Evolutionary conservation across 2,113 vertebrate species (phyloP).

Genomic region (Emydocephalus ijimae): DNA sequence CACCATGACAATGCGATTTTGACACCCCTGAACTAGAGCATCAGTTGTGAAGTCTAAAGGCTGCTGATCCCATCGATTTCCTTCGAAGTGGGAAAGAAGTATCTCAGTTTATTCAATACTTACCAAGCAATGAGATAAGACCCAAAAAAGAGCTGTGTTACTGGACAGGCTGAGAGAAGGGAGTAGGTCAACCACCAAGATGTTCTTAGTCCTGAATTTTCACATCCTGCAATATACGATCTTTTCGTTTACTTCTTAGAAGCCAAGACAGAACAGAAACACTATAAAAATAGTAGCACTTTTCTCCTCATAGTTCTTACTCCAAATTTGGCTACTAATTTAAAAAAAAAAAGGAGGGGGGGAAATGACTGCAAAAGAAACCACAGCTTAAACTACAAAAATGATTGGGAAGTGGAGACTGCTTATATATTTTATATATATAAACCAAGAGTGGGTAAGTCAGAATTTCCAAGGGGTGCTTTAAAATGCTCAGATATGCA

Average conservation of each 20-base stretch:
- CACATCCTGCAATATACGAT: conserved; percentile 59
- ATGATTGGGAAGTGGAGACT: not conserved
- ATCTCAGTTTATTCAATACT: conserved; percentile 49
- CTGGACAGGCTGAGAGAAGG: conserved; percentile 72
- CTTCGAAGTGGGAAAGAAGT: conserved; percentile 33
- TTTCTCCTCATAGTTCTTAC: conserved; percentile 36
- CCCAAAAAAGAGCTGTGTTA: conserved; percentile 72
- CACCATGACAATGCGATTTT: too few relatives aligned
- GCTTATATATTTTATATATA: too few relatives aligned
- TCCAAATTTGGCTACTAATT: conserved; percentile 48
- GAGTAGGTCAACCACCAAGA: conserved; percentile 64
- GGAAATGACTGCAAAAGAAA: conserved; percentile 16
- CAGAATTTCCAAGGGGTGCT: not conserved
- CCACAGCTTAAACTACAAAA: not conserved
- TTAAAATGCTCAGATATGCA: not conserved
- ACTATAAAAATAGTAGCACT: conserved; percentile 51
- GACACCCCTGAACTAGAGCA: conserved; percentile 2
- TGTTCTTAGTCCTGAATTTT: conserved; percentile 56
- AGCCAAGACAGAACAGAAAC: conserved; percentile 62
- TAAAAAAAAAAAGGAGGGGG: not conserved
- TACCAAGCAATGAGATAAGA: conserved; percentile 67
- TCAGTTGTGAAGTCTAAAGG: conserved; percentile 43
- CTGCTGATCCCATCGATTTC: conserved; percentile 29
- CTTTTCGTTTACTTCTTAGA: conserved; percentile 56
- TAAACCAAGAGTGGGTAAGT: not conserved